phyloP scores from a whole-genome alignment of 2,797 vertebrate species.

The Schizopygopsis malacanthus region DNA sequence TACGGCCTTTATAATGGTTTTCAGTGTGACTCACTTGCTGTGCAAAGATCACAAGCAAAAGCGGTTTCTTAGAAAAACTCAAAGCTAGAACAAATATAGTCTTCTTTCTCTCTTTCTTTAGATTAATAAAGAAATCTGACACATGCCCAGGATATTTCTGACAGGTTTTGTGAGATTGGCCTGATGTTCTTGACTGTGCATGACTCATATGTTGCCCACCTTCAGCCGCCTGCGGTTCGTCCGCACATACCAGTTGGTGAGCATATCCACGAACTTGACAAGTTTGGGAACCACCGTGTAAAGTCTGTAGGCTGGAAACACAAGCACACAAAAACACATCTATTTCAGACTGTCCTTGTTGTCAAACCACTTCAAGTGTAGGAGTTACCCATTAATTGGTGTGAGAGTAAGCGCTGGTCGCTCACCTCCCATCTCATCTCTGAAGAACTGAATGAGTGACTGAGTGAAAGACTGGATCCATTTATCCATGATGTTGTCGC shows the following conservation, averaged over 20 bases:
- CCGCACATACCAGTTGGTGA: constrained; percentile 98
- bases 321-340: not conserved
- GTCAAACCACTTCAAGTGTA: not conserved
- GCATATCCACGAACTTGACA: constrained; percentile 95
- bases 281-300: constrained; percentile 95
- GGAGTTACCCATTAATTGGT: not conserved
- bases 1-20: not conserved
- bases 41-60: not conserved
- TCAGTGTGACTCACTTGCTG: not conserved
- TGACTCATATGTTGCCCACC: constrained; percentile 79
- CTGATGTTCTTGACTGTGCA: not conserved
- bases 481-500: constrained; percentile 94
- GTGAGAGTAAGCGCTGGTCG: not conserved
- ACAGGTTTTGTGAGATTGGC: not conserved
- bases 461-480: constrained; percentile 98
- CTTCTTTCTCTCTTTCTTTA: not conserved
- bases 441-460: constrained; percentile 93
- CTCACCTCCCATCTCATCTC: constrained; percentile 92
- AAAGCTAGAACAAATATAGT: not conserved
- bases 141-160: not conserved
- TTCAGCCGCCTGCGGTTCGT: constrained; percentile 95
- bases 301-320: constrained; percentile 86
- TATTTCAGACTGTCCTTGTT: not conserved
- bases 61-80: not conserved
- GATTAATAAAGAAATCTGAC: not conserved